A percentile compares a stretch with the other conserved stretches of the same genome.
Conservation (phyloP, 2,113 vertebrate genomes). For the Notarius quadriscutis region DNA sequence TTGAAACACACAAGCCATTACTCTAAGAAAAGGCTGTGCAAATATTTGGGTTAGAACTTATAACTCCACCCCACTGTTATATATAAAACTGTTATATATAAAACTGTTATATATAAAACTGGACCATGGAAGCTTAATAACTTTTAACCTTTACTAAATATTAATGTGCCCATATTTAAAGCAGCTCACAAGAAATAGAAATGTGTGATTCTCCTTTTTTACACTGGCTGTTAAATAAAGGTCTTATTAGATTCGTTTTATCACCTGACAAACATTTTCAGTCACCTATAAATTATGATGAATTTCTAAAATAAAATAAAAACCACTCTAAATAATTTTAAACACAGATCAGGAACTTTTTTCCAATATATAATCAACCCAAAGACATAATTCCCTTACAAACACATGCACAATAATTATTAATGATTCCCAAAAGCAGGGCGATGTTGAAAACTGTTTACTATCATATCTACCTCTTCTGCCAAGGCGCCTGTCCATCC, state of each 20-base stretch:
- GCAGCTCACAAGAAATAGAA: not conserved
- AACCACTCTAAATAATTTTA: not conserved
- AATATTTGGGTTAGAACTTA: constrained; percentile 30
- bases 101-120: constrained; percentile 17
- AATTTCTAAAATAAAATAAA: not conserved
- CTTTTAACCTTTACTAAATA: not conserved
- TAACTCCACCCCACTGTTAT: constrained; percentile 41
- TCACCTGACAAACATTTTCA: not conserved
- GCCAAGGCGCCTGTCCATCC: constrained; percentile 40
- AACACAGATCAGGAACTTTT: not conserved
- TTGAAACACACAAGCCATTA: constrained; percentile 25
- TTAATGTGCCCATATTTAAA: not conserved
- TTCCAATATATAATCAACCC: not conserved
- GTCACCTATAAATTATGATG: not conserved
- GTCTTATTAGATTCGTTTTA: not conserved
- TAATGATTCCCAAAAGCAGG: not conserved
- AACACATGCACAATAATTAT: constrained; percentile 8
- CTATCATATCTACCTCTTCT: constrained; percentile 29
- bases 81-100: constrained; percentile 1
- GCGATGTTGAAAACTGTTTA: constrained; percentile 25
- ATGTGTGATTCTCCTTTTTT: not conserved
- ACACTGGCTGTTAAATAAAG: not conserved
- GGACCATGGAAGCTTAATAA: constrained; percentile 10
- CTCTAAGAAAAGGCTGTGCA: constrained; percentile 32
- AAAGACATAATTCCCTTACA: not conserved